Conservation (phyloP, 2,888 invertebrate genomes). For the Thelaira solivaga region DNA sequence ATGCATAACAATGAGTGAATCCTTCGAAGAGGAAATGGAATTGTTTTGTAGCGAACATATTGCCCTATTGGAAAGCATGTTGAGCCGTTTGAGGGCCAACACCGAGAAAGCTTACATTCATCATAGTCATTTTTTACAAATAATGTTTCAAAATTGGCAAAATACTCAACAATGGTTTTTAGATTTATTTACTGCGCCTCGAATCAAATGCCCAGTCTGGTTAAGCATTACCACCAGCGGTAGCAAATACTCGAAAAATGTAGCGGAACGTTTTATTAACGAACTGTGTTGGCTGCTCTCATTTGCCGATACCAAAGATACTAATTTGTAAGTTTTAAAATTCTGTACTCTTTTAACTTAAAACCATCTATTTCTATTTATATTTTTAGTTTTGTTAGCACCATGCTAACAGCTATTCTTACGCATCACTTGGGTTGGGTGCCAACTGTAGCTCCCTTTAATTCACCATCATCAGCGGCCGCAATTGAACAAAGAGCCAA, state of each 20-base stretch:
- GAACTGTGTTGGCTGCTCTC: conserved; percentile 83
- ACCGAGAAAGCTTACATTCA: conserved; percentile 82
- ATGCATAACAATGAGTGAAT: conserved; percentile 80
- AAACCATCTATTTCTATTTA: conserved; percentile 32
- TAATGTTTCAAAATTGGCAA: conserved; percentile 79
- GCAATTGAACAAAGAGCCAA: conserved; percentile 77
- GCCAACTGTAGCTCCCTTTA: conserved; percentile 82
- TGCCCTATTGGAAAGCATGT: conserved; percentile 84
- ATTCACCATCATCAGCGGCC: conserved; percentile 70
- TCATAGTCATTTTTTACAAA: conserved; percentile 75
- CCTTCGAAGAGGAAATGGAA: conserved; percentile 82
- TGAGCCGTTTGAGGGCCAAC: conserved; percentile 83
- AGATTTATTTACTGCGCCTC: conserved; percentile 83
- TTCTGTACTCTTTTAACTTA: background rate
- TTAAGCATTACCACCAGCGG: conserved; percentile 78
- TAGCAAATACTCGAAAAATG: conserved; percentile 74
- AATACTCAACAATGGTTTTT: conserved; percentile 79
- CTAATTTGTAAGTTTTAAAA: conserved; percentile 89
- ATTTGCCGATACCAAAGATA: conserved; percentile 88
- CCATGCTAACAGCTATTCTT: conserved; percentile 89
- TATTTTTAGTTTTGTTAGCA: conserved; percentile 90
- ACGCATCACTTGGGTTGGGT: conserved; percentile 96
- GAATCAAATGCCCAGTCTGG: conserved; percentile 83
- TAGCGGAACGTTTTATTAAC: conserved; percentile 78
- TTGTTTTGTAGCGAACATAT: conserved; percentile 89